Conservation (phyloP, 2,113 vertebrate species). For the Mus spicilegus region DNA sequence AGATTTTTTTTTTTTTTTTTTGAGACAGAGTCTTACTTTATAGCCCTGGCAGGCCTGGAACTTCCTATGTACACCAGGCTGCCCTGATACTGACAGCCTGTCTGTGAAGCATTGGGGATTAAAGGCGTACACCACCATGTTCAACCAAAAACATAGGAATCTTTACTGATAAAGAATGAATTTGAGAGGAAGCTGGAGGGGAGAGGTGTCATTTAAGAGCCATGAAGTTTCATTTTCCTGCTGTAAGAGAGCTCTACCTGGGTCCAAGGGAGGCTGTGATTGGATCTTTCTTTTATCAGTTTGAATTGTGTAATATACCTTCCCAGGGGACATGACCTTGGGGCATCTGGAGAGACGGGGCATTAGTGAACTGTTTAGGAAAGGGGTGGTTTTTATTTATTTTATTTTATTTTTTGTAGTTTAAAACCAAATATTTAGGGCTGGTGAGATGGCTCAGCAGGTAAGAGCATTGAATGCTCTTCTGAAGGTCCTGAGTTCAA, state of each 20-base stretch:
- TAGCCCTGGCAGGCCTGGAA: background rate
- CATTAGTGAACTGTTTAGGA: background rate
- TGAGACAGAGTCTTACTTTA: background rate
- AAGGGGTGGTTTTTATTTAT: background rate
- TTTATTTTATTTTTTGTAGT: background rate
- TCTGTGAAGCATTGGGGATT: background rate
- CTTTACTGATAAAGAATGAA: background rate
- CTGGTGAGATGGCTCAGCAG: no score
- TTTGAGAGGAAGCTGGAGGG: background rate
- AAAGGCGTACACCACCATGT: background rate
- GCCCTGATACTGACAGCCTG: background rate
- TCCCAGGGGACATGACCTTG: background rate
- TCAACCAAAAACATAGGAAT: background rate
- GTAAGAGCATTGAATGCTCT: no score
- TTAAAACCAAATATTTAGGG: no score
- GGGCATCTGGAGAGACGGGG: background rate
- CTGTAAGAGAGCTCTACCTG: background rate
- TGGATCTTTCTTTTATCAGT: background rate
- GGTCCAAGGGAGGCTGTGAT: background rate
- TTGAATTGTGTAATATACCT: background rate
- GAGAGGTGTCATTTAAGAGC: background rate
- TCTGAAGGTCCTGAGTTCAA: no score
- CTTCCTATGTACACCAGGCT: background rate
- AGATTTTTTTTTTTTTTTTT: background rate
- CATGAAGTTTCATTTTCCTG: background rate